Evolutionary conservation across 2,113 vertebrate genomes (phyloP), one percentile per base, ranked within the genome.

Genomic region (Neomonachus schauinslandi): DNA sequence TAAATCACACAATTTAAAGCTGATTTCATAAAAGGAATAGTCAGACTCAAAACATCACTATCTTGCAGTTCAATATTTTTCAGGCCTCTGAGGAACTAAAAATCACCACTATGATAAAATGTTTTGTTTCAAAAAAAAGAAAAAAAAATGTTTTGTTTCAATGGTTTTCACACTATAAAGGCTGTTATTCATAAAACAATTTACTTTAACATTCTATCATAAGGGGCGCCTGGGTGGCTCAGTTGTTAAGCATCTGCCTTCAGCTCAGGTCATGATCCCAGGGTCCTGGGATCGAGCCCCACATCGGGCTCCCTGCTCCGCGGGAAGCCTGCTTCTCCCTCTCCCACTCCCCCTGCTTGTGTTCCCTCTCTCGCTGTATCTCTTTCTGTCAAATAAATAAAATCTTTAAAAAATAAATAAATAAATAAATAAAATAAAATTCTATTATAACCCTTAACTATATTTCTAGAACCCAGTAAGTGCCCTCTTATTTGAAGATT

Each of bases 1-100:
- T 95, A 93, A 79, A 74, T 71, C 3, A 67, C 36, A 83, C 26
- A 88, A 61, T 63, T 93, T 95, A 92, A 93, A 96, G 65, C 36
- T 89, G 63, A 90, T 86, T 83, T 92, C 39, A 89, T 92, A 59
- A 89, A 82, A 91, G 46, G 31, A 95, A 74, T 19, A 55, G 33
- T 91, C n/a, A 53, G 53, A 96, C 9, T 19, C 71, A 87, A 95
- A 94, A 95, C 3, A 95, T 65, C 57, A 91, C 13, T 88, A 63
- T 28, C 14, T 82, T 93, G 79, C 15, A 93, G 80, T 69, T 96
- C 61, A 94, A 1, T 94, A 81, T 83, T 97, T 96, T 96, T 89
- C 8, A 86, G 49, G 61, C 13, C 28, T 94, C 2, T 76, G 31
- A 94, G 21, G 6, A 96, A 86, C 7, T 72, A 84, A 96, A 95